Evolutionary conservation across 2,797 vertebrate genomes (phyloP).

Genomic region (Alfaro cultratus): DNA sequence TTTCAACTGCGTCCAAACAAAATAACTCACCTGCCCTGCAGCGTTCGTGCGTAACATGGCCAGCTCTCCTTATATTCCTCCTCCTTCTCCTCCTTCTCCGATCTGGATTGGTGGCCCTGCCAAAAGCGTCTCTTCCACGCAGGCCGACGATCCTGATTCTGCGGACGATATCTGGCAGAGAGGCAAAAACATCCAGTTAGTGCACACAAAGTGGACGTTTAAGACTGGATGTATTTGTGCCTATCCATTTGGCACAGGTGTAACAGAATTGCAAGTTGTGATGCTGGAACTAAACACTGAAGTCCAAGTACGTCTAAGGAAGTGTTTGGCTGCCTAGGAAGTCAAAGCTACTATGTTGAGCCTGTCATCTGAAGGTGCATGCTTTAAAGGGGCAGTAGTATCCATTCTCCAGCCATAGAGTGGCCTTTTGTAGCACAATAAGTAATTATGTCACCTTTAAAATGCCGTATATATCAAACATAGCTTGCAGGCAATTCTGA

Average conservation of each 20-base stretch:
- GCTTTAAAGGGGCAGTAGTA: background rate
- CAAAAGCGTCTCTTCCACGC: slow-evolving; percentile 88
- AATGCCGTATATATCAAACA: no score
- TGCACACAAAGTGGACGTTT: background rate
- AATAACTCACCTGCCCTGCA: slow-evolving; percentile 81
- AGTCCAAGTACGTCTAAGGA: background rate
- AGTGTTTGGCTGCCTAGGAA: background rate
- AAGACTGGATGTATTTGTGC: background rate
- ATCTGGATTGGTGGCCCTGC: slow-evolving; percentile 85
- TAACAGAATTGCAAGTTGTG: background rate
- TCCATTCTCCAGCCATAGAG: no score
- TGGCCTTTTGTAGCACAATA: no score
- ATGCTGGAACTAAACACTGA: background rate
- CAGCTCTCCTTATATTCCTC: slow-evolving; percentile 89
- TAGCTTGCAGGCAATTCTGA: no score
- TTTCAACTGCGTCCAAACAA: no score
- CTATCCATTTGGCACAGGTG: background rate
- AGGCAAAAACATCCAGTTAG: background rate
- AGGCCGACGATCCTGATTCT: slow-evolving; percentile 80
- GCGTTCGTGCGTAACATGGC: slow-evolving; percentile 85
- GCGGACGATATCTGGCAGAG: slow-evolving; percentile 83
- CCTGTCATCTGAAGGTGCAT: background rate
- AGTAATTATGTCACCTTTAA: no score
- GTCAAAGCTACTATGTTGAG: background rate
- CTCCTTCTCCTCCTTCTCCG: slow-evolving; percentile 92